Percentiles rank a stretch among this genome's conserved stretches.
Evolutionary conservation across 2,888 invertebrate genomes (phyloP).

Genomic region (Entomobrya multifasciata): DNA sequence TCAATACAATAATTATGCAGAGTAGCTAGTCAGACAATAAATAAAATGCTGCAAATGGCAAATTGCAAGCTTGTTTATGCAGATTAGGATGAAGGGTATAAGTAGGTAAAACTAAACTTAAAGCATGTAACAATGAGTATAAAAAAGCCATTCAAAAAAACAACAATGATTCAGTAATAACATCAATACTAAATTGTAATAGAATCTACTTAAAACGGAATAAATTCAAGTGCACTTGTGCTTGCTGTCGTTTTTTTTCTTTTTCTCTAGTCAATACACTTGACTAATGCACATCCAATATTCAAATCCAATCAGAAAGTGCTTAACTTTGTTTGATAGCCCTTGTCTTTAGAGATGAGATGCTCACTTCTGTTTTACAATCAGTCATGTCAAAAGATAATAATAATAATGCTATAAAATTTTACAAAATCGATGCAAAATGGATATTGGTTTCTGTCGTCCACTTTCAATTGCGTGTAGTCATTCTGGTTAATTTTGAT

Average conservation of each 20-base stretch:
- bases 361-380: conserved; percentile 31
- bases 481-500: conserved; percentile 12
- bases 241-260: neutral
- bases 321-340: conserved; percentile 31
- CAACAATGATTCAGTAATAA: conserved; percentile 12
- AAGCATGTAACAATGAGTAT: neutral
- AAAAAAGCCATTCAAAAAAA: neutral
- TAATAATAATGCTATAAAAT: neutral
- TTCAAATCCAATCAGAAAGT: conserved; percentile 19
- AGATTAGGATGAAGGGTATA: conserved; percentile 19
- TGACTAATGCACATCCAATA: neutral
- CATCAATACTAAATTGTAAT: neutral
- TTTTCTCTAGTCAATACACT: neutral
- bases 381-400: conserved; percentile 25
- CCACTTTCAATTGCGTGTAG: conserved; percentile 20
- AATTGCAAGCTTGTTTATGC: conserved; percentile 27
- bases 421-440: neutral
- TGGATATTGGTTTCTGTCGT: neutral
- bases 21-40: conserved; percentile 1
- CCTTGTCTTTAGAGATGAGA: neutral
- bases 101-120: neutral
- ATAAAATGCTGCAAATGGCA: conserved; percentile 34
- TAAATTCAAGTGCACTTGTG: neutral
- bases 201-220: neutral
- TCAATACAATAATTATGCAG: neutral